Evolutionary conservation across 2,113 vertebrate species (phyloP).

Genomic region (Alectura lathami): DNA sequence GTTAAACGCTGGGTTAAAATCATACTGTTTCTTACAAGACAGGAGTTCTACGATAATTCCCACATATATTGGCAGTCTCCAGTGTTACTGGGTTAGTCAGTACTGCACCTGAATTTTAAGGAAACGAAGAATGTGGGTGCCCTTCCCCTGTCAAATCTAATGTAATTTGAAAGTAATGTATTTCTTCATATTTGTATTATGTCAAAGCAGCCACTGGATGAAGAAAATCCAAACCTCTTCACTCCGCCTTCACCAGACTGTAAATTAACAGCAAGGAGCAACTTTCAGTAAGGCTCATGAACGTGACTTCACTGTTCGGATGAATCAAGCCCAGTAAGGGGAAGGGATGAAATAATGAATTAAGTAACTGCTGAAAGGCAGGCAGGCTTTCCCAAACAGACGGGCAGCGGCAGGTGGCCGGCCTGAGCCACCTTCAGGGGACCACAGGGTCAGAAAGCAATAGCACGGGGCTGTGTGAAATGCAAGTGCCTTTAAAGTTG

Average conservation of each 20-base stretch:
- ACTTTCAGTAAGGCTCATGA: neutral
- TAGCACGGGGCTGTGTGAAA: neutral
- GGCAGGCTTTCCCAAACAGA: neutral
- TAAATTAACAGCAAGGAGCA: constrained; percentile 24
- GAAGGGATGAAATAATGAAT: neutral
- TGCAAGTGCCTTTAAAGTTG: neutral
- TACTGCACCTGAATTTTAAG: neutral
- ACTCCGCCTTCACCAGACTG: constrained; percentile 11
- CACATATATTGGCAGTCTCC: no score
- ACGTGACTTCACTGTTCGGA: neutral
- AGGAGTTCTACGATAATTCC: neutral
- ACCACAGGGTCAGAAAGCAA: neutral
- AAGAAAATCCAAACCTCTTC: neutral
- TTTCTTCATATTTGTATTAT: neutral
- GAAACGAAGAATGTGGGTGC: neutral
- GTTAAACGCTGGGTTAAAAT: neutral
- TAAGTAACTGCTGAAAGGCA: neutral
- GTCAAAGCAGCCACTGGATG: neutral
- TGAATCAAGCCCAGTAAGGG: neutral
- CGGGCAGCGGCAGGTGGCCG: accelerated
- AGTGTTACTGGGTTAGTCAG: neutral
- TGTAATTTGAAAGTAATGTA: neutral
- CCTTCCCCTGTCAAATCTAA: neutral
- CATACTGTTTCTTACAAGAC: neutral
- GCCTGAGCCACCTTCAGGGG: neutral